phyloP scores from a whole-genome alignment of 2,888 invertebrate genomes.

The Heteromurus nitidus region DNA sequence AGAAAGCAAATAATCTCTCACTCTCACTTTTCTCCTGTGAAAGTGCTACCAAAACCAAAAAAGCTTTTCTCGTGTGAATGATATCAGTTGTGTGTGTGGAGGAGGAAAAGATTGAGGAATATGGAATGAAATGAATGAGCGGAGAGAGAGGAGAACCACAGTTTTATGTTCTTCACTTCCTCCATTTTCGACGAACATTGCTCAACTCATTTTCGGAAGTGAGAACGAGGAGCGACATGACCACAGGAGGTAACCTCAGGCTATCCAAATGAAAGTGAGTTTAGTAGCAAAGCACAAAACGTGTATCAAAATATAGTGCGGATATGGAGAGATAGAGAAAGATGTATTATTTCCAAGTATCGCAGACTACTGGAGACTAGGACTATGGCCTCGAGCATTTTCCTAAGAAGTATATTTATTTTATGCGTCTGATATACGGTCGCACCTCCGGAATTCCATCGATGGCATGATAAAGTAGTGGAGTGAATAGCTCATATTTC shows the following conservation, averaged over 20 bases:
- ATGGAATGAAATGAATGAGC: conserved; percentile 3
- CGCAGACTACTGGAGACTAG: too few relatives aligned
- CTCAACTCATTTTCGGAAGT: conserved; percentile 22
- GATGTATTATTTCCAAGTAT: too few relatives aligned
- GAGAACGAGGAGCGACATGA: conserved; percentile 18
- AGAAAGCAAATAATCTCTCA: too few relatives aligned
- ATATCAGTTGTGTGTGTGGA: not conserved
- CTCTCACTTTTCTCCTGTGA: too few relatives aligned
- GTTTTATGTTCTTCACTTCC: conserved; percentile 21
- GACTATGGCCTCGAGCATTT: not conserved
- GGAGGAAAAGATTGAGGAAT: conserved; percentile 1
- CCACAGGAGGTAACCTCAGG: conserved; percentile 16
- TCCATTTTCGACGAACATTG: not conserved
- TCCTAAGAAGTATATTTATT: too few relatives aligned
- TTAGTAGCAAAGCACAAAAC: not conserved
- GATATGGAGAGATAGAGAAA: too few relatives aligned
- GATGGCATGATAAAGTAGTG: not conserved
- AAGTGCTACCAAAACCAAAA: too few relatives aligned
- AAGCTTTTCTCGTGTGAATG: too few relatives aligned
- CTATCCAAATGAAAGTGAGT: not conserved
- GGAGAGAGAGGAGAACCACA: conserved; percentile 17
- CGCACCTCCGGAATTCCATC: conserved; percentile 14
- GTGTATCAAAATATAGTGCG: not conserved
- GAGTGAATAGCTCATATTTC: conserved; percentile 17
- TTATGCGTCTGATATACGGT: not conserved